A percentile compares a stretch with the other conserved stretches of the same genome.
Evolutionary conservation across 1,140 invertebrate genomes (phyloP).

Genomic region (Orius insidiosus): DNA sequence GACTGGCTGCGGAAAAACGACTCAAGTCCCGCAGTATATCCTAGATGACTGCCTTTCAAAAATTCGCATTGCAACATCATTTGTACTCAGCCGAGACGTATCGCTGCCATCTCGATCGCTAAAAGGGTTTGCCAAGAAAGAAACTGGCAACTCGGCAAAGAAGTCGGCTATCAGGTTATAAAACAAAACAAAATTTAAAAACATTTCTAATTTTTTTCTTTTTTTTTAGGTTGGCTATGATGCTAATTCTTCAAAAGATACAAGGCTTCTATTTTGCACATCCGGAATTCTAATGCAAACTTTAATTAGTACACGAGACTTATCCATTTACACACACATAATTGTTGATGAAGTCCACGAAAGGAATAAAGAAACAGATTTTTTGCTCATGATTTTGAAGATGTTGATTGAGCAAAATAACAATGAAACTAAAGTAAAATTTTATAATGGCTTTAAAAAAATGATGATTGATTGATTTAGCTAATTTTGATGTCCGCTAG

Average conservation of each 20-base stretch:
- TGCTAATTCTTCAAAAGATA: slow-evolving; percentile 40
- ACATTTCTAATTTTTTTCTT: no score
- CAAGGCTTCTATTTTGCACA: slow-evolving; percentile 72
- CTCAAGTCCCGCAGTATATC: slow-evolving; percentile 77
- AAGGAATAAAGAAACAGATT: slow-evolving; percentile 83
- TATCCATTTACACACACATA: slow-evolving; percentile 63
- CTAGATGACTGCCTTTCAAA: slow-evolving; percentile 49
- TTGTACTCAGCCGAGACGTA: slow-evolving; percentile 70
- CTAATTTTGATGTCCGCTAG: slow-evolving; percentile 80
- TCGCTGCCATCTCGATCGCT: slow-evolving; percentile 69
- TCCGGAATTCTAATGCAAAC: slow-evolving; percentile 48
- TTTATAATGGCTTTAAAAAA: no score
- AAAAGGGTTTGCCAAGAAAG: slow-evolving; percentile 57
- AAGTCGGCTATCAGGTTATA: slow-evolving; percentile 66
- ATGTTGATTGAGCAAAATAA: slow-evolving; percentile 43
- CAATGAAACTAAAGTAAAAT: slow-evolving; percentile 30
- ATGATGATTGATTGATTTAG: slow-evolving; percentile 21
- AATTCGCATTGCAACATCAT: slow-evolving; percentile 57
- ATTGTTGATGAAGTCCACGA: slow-evolving; percentile 94
- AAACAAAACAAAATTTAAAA: background rate
- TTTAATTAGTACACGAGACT: slow-evolving; percentile 31
- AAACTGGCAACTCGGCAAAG: slow-evolving; percentile 50
- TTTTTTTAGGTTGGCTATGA: slow-evolving; percentile 40
- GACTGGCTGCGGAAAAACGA: slow-evolving; percentile 65
- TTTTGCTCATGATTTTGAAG: slow-evolving; percentile 70